Evolutionary conservation across 2,797 vertebrate genomes (phyloP), one percentile per base, ranked within the genome.

Genomic region (Varecia variegata): DNA sequence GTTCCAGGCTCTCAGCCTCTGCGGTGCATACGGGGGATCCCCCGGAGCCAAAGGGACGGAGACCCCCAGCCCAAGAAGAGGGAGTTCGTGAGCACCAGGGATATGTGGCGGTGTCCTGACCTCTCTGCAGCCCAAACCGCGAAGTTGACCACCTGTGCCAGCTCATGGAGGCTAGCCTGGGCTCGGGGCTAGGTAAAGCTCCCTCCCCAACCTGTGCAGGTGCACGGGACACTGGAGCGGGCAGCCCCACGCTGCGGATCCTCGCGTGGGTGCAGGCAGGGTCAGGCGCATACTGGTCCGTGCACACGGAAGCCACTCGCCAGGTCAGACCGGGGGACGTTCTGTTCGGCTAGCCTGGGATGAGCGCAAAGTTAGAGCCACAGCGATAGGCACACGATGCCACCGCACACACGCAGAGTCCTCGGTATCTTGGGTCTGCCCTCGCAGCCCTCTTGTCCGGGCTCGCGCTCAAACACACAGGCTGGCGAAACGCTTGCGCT

Each of bases 21-120:
- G 7, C 1, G 0, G 27, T 21, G 20, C 65, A 23, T 32, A 25
- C 1, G 0, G 45, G 27, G 58, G 10, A 40, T 27, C 38, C 15
- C 35, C 40, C 20, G 7, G 60, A 88, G 12, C 58, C 9, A 0
- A 7, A 58, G 60, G 40, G 7, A 40, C 27, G 7, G 10, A n/a
- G 76, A 40, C 23, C 1, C 71, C 30, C 87, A 77, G n/a, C 12
- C 6, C 73, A 13, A 43, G 77, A 54, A 85, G 18, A 90, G 35
- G 45, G 20, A 43, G 15, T 21, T 77, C 13, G 1, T 54, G 52
- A 81, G n/a, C 11, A 5, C 30, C 68, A 54, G 32, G 70, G 50
- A 12, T 35, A 10, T 9, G 2, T 32, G 83, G 27, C 65, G 2
- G 0, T 7, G 83, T n/a, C 21, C 35, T 8, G 13, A 77, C n/a